Evolutionary conservation across 2,888 invertebrate species (phyloP), one percentile per base, ranked within the genome.

Genomic region (Drosophila helvetica): DNA sequence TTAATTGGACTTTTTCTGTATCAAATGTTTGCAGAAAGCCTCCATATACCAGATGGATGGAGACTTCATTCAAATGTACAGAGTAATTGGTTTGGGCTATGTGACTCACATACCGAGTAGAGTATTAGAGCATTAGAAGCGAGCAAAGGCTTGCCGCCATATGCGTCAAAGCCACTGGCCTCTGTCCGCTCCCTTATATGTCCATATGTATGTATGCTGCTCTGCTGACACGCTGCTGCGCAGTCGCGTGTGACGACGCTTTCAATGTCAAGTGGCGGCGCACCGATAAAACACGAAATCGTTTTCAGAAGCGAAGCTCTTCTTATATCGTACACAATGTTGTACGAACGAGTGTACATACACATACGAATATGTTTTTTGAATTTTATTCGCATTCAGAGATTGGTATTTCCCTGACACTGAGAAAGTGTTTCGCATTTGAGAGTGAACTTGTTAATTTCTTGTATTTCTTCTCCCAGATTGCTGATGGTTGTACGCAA

Each of bases 221-320:
- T 25, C 25, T 25, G 25, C 38, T 38, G 15, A 6, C 7, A 45
- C 22, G 51, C 1, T 27, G 61, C 58, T 62, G 74, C 53, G 60
- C 71, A 60, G 71, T 63, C 70, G 64, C 64, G 64, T 27, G 60
- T 67, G 60, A 60, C 54, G 55, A 18, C 52, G 65, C 55, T 79
- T 82, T 83, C 80, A 83, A 83, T 80, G 80, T 80, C 77, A 82
- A 85, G 82, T 76, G 9, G 33, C 17, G 48, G n/a, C 22, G 19
- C 33, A 22, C 10, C 33, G 33, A 48, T n/a, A 17, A 25, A 69
- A 54, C 53, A 64, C 71, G 33, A 38, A 38, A 38, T 15, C 33
- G 12, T 38, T 38, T 38, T 4, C 33, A 38, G 33, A 38, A 15
- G 33, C 33, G 5, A 25, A 25, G 1, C 27, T n/a, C 38, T 38